phyloP scores from a whole-genome alignment of 2,797 vertebrate species.

The Sebastes hopkinsi region DNA sequence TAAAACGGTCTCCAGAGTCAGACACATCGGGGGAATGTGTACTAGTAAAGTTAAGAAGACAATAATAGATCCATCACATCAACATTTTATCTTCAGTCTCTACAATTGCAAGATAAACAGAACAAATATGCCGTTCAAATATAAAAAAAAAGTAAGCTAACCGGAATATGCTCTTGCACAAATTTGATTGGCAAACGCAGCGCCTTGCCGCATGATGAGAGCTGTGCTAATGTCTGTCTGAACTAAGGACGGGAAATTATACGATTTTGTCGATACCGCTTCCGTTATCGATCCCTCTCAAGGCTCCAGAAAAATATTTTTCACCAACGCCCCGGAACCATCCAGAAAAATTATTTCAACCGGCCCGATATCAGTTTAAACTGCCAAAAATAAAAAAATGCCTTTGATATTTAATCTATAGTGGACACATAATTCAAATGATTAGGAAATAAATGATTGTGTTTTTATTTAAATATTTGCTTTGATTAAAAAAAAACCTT shows the following conservation, averaged over 20 bases:
- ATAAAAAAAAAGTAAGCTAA: not conserved
- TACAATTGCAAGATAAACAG: not conserved
- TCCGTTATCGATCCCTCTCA: too few species aligned
- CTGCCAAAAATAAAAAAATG: too few species aligned
- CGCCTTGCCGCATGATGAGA: not conserved
- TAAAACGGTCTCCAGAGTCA: not conserved
- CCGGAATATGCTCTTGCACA: not conserved
- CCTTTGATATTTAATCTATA: too few species aligned
- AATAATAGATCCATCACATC: not conserved
- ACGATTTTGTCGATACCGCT: rapidly evolving
- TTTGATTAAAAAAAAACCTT: too few species aligned
- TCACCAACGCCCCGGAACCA: rapidly evolving
- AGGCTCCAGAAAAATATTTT: too few species aligned
- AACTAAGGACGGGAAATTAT: rapidly evolving
- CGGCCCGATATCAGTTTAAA: too few species aligned
- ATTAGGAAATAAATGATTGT: too few species aligned
- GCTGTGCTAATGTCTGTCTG: not conserved
- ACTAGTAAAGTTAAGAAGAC: not conserved
- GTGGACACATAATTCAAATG: too few species aligned
- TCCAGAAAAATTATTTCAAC: rapidly evolving
- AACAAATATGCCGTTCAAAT: not conserved
- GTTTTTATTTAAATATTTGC: too few species aligned
- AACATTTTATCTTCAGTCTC: not conserved
- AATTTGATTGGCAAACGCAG: too few species aligned
- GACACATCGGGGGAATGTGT: not conserved